phyloP scores from a whole-genome alignment of 2,797 vertebrate species.

The Enteromius anoplus region DNA sequence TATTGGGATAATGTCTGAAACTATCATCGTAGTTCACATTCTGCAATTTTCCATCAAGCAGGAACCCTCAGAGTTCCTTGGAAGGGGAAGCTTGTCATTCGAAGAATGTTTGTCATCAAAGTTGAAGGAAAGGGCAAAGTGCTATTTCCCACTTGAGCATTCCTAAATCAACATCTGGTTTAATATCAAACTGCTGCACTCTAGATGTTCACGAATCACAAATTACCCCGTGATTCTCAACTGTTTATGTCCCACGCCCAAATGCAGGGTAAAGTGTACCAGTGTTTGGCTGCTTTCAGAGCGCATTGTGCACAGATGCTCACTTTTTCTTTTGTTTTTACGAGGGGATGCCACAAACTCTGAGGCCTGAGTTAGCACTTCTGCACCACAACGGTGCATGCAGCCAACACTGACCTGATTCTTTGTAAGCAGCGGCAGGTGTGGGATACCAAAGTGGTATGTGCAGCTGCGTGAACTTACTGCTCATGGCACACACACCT shows the following conservation, averaged over 20 bases:
- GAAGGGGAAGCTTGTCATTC: conserved; percentile 51
- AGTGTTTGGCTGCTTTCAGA: conserved; percentile 36
- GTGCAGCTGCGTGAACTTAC: conserved; percentile 58
- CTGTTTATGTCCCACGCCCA: conserved; percentile 38
- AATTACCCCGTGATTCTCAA: conserved; percentile 27
- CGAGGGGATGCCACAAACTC: conserved; percentile 36
- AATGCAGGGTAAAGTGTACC: conserved; percentile 24
- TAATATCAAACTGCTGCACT: neutral
- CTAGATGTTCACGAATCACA: conserved; percentile 10
- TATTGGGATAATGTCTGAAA: conserved; percentile 11
- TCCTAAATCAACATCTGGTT: conserved; percentile 11
- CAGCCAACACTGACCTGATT: conserved; percentile 59
- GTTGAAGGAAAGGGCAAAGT: conserved; percentile 47
- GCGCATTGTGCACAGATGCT: conserved; percentile 39
- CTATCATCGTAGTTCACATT: neutral
- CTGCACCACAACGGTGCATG: conserved; percentile 49
- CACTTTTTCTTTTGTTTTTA: conserved; percentile 43
- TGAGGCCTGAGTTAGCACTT: conserved; percentile 37
- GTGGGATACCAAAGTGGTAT: conserved; percentile 72
- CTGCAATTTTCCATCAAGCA: conserved; percentile 28
- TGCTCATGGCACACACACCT: conserved; percentile 18
- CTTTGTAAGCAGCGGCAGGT: conserved; percentile 65
- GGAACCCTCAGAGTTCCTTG: conserved; percentile 19
- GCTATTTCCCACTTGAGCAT: conserved; percentile 31
- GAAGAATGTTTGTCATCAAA: conserved; percentile 49